Evolutionary conservation across 1,140 invertebrate species (phyloP), one percentile per base, ranked within the genome.

Genomic region (Drosophila melanica): DNA sequence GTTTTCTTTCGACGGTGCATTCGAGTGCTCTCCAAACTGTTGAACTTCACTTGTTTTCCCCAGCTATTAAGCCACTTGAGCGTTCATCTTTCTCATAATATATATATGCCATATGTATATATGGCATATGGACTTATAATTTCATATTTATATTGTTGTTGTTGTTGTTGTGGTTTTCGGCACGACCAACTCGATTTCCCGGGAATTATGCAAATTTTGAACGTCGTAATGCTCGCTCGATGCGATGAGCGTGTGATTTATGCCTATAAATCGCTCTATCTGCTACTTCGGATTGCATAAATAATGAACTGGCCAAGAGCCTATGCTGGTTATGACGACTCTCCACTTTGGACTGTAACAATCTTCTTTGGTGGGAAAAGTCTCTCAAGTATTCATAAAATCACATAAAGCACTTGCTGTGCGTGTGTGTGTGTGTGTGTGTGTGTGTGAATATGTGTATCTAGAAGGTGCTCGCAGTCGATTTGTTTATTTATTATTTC

Each of bases 41-140:
- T 87, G 84, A 87, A 87, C 84, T 87, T 89, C 84, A 87, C 84
- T 87, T 87, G 84, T 87, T 87, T 87, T 87, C 82, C 81, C 82
- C 84, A 87, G 84, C 82, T 87, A 87, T 87, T 87, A 89, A 87
- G 84, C 84, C 84, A 89, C 84, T 87, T 89, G 57, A 87, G 70
- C 76, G 44, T 57, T 20, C 60, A 69, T 67, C 64, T 68, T 68
- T 51, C 53, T 27, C 69, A 55, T 37, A 33, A 7, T 16, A 51
- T 35, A 51, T 35, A 33, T 12, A 3, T n/a, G 20, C 7, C 12
- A 11, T 51, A 11, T 33, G 33, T 18, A 57, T 7, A 23, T 23
- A 23, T 23, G 20, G 35, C 47, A 16, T 16, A 51, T 59, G n/a
- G n/a, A 53, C 63, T 30, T 45, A 39, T 48, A 47, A 42, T 48